Conservation (phyloP, 2,797 vertebrate genomes). For the Todus mexicanus region DNA sequence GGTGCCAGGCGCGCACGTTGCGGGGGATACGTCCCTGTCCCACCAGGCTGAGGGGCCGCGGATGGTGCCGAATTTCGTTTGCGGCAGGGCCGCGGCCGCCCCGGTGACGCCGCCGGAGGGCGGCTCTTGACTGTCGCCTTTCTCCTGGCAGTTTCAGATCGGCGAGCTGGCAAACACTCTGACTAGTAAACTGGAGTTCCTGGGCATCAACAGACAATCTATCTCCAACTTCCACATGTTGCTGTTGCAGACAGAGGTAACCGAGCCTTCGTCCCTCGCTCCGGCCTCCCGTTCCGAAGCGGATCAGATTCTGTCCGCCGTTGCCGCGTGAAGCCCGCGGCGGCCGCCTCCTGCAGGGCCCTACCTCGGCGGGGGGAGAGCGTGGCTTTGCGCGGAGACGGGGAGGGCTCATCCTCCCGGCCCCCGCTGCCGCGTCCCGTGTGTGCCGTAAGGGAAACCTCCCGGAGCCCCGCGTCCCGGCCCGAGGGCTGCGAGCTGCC, state of each 20-base stretch:
- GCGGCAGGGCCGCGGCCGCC: rapidly evolving
- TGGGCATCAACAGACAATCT: conserved; percentile 95
- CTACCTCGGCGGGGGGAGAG: not conserved
- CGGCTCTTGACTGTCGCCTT: not conserved
- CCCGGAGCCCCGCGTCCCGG: not conserved
- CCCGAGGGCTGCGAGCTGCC: no score
- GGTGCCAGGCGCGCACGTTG: not conserved
- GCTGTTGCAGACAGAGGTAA: conserved; percentile 97
- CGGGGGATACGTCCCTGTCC: not conserved
- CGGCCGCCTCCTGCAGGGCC: not conserved
- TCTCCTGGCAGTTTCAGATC: conserved; percentile 91
- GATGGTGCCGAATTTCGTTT: not conserved
- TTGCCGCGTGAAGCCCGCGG: not conserved
- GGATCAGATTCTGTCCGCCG: conserved; percentile 1
- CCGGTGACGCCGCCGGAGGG: not conserved
- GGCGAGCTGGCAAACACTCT: conserved; percentile 97
- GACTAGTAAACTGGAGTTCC: conserved; percentile 97
- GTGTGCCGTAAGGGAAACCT: not conserved
- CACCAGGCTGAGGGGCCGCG: rapidly evolving
- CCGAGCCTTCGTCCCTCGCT: conserved; percentile 43
- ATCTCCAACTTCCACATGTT: conserved; percentile 98
- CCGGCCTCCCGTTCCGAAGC: conserved; percentile 18
- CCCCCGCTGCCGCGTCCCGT: not conserved
- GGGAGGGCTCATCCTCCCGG: conserved; percentile 9
- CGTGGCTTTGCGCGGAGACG: not conserved